phyloP scores from a whole-genome alignment of 92 coral and sea anemone species.

The Bergia sp. region DNA sequence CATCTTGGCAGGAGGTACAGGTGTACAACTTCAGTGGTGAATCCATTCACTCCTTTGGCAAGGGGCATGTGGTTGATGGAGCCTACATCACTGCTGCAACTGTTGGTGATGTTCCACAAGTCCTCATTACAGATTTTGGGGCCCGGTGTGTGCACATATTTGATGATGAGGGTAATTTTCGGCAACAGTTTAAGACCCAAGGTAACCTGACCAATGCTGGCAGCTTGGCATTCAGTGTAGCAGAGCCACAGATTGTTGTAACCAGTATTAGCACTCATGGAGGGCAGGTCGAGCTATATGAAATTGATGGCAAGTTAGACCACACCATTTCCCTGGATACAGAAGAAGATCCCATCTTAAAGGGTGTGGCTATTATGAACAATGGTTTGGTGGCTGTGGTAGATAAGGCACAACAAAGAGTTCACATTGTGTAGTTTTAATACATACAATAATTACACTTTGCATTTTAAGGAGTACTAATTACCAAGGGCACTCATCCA shows the following conservation, averaged over 20 bases:
- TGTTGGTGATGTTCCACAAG: not conserved
- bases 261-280: slow-evolving; percentile 20
- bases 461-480: too few relatives aligned
- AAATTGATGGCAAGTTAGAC: slow-evolving; percentile 5
- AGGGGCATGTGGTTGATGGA: slow-evolving; percentile 2
- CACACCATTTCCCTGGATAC: slow-evolving; percentile 31
- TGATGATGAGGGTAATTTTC: slow-evolving; percentile 9
- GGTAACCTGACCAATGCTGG: slow-evolving; percentile 34
- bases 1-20: slow-evolving; percentile 29
- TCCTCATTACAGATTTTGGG: slow-evolving; percentile 36
- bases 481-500: too few relatives aligned
- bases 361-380: slow-evolving; percentile 13
- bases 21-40: slow-evolving; percentile 8
- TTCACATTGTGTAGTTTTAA: slow-evolving; percentile 4
- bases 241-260: slow-evolving; percentile 5
- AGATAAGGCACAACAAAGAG: slow-evolving; percentile 23
- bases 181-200: slow-evolving; percentile 34
- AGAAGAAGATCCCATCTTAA: slow-evolving; percentile 26
- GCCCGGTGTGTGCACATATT: slow-evolving; percentile 32
- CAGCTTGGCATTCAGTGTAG: slow-evolving; percentile 2
- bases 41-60: slow-evolving; percentile 21
- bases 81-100: slow-evolving; percentile 9
- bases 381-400: slow-evolving; percentile 24
- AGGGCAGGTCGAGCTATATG: slow-evolving; percentile 32
- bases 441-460: not conserved